These are phyloP conservation scores for Pseudopleuronectes americanus DNA, from an alignment of 2,797 vertebrate genomes.

Conservation along the genomic window DNA sequence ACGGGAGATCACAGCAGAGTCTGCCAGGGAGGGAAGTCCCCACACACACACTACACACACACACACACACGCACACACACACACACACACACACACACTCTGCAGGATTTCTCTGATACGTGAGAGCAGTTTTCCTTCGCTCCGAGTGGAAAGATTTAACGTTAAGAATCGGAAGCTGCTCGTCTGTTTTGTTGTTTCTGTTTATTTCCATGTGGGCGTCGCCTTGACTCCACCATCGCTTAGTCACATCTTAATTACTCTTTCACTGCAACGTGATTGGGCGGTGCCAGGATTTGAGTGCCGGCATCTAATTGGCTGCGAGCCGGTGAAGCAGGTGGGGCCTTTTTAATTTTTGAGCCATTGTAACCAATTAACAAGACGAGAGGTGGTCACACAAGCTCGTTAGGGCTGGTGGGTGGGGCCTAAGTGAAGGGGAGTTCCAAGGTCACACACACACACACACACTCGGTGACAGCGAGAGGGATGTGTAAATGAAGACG, in stretches of 20 bases:
- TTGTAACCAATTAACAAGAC: conserved; percentile 23
- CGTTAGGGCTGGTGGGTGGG: conserved; percentile 12
- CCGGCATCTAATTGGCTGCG: conserved; percentile 19
- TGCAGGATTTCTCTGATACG: neutral
- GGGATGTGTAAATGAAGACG: conserved; percentile 42
- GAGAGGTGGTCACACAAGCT: neutral
- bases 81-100: conserved; percentile 13
- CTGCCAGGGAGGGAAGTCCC: conserved; percentile 28
- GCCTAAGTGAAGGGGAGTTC: neutral
- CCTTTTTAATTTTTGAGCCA: neutral
- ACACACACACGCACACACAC: conserved; percentile 35
- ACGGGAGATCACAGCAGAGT: conserved; percentile 53
- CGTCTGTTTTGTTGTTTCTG: neutral
- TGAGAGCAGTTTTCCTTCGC: conserved; percentile 1
- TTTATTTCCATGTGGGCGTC: neutral
- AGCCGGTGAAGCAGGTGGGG: neutral
- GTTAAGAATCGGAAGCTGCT: conserved; percentile 19
- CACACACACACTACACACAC: conserved; percentile 22
- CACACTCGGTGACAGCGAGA: conserved; percentile 3
- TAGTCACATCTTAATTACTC: conserved; percentile 20
- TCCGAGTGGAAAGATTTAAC: conserved; percentile 11
- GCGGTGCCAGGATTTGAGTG: accelerated
- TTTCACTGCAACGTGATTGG: conserved; percentile 12
- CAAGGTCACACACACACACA: conserved; percentile 35
- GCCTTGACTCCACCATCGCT: neutral